Conservation (phyloP, 2,888 invertebrate species). For the Plagodis pulveraria region DNA sequence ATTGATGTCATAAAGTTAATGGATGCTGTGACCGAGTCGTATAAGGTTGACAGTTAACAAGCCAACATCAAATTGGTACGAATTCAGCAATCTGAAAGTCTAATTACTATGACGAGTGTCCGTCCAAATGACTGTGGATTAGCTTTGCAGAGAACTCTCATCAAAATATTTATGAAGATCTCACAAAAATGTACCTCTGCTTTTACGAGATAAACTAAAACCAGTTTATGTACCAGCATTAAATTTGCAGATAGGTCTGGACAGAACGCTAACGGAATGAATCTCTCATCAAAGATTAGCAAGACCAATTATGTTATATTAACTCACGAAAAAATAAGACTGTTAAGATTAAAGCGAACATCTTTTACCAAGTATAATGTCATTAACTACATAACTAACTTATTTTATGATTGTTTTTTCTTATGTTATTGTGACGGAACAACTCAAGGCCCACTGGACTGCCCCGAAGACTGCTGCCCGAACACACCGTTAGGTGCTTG, state of each 20-base stretch:
- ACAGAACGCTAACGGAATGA: slow-evolving; percentile 13
- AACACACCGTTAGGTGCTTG: no score
- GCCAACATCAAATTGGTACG: slow-evolving; percentile 51
- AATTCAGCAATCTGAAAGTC: slow-evolving; percentile 53
- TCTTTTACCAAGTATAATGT: no score
- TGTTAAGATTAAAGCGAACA: no score
- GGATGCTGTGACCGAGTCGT: slow-evolving; percentile 1
- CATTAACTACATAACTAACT: no score
- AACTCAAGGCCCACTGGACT: no score
- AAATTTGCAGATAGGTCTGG: slow-evolving; percentile 20
- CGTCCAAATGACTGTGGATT: slow-evolving; percentile 60
- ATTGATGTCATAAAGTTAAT: slow-evolving; percentile 3
- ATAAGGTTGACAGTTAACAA: slow-evolving; percentile 30
- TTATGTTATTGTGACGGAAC: no score
- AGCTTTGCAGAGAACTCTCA: slow-evolving; percentile 56
- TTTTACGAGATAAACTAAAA: slow-evolving; percentile 39
- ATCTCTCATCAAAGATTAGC: slow-evolving; percentile 18
- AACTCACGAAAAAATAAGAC: no score
- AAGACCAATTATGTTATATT: not conserved
- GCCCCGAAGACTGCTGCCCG: no score
- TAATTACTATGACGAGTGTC: slow-evolving; percentile 58
- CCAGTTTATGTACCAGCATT: slow-evolving; percentile 29
- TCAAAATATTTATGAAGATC: slow-evolving; percentile 64
- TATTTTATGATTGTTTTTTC: no score
- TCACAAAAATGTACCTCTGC: slow-evolving; percentile 48